Base-by-base conservation (phyloP, 2,888 invertebrate species). In the Parnassius glacialis region DNA sequence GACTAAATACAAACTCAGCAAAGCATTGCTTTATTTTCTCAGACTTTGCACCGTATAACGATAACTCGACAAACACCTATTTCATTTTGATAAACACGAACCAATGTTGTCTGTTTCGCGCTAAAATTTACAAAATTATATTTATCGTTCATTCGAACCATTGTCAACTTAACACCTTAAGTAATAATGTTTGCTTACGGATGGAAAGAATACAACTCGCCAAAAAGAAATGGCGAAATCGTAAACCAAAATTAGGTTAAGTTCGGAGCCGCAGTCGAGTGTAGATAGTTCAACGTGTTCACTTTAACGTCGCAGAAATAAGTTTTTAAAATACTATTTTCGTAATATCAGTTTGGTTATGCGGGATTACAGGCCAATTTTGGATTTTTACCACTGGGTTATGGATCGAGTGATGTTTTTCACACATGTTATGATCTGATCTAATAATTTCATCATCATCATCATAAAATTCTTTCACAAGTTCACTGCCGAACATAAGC, bases 231-330 rank as follows among this genome's bases (percentile, higher is more conserved):
- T 68, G 64, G 67, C 66, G 63, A 69, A 63, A 71, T 70, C 69
- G 68, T 67, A 68, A 67, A 67, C 66, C 67, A 67, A 68, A 72
- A 72, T 72, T 72, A 70, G 68, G 68, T 73, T 71, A 70, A 68
- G 68, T 69, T 68, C 66, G 68, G 65, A 65, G 67, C 69, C 65
- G 69, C 67, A 68, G 59, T 62, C 51, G 59, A 60, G 52, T 60
- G 57, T 45, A 54, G 64, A 64, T 62, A 64, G 62, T 66, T 64
- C 41, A 64, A 64, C 59, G 52, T 59, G 55, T 59, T 63, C 43
- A 51, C 62, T 66, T 66, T 66, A 64, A 66, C 48, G 57, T 64
- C 42, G 55, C 48, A 62, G 60, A 64, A 64, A 64, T 64, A 66
- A 61, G 58, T 48, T 58, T 47, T 58, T 64, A 58, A 47, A 55